Evolutionary conservation across 2,113 vertebrate genomes (phyloP).

Genomic region (Picathartes gymnocephalus): DNA sequence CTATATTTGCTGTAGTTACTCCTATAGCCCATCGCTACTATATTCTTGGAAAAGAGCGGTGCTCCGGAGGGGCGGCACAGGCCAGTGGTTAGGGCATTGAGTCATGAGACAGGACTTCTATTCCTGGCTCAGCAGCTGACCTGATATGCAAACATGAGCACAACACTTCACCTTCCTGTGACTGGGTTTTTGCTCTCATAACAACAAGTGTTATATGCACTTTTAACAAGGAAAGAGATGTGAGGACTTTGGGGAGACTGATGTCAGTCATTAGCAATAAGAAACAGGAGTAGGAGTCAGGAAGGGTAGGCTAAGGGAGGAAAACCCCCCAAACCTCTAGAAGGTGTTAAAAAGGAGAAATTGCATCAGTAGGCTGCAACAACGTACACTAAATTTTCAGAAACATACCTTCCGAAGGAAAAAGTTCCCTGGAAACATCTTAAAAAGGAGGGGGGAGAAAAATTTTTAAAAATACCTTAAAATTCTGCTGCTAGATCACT

Average conservation of each 20-base stretch:
- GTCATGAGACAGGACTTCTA: slow-evolving; percentile 50
- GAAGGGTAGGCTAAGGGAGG: background rate
- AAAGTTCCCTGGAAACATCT: background rate
- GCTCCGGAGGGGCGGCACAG: fast-evolving
- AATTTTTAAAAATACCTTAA: background rate
- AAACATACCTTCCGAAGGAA: background rate
- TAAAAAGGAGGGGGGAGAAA: background rate
- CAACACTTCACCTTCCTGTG: slow-evolving; percentile 46
- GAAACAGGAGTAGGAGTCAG: background rate
- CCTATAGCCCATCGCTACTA: background rate
- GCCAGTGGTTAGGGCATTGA: background rate
- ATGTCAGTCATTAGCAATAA: background rate
- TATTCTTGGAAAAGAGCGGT: slow-evolving; percentile 17
- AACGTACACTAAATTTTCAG: background rate
- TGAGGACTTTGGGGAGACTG: background rate
- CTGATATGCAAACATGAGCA: slow-evolving; percentile 5
- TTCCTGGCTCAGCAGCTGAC: slow-evolving; percentile 53
- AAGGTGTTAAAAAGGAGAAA: background rate
- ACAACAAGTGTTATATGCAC: background rate
- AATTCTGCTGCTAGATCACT: background rate
- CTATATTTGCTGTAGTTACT: background rate
- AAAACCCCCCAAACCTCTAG: background rate
- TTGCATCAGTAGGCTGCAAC: background rate
- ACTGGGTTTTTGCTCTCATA: background rate
- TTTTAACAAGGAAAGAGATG: background rate